Base-by-base conservation (phyloP, 2,113 vertebrate species). In the Alexandromys fortis region DNA sequence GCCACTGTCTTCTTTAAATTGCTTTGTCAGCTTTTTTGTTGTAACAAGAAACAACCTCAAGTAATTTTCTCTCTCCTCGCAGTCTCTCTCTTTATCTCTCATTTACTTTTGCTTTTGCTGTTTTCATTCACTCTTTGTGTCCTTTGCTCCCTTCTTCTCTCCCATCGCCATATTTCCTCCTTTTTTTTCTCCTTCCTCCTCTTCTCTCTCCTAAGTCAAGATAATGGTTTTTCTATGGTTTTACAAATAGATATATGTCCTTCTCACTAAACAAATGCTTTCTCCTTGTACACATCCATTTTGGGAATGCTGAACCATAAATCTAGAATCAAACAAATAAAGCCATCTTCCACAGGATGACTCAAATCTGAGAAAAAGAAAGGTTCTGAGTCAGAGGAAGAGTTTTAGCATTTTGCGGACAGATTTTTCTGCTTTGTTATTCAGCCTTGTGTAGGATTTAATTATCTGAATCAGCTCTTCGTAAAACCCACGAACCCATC, bases 391-490 rank as follows among this genome's bases (percentile, higher is more conserved):
- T 98, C 98, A 98, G 83, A 93, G 90, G 95, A 90, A 97, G 82
- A 76, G 96, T 72, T 97, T 98, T 96, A 98, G 93, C 89, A 97
- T 78, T 93, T 91, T 96, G 86, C 94, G 94, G 96, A 96, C 96
- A 98, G 97, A 97, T 98, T 98, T 97, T 98, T 93, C 91, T 98
- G 94, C 90, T 98, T 98, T 98, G 98, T 98, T 98, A 98, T 97
- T 98, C 93, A 97, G 97, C 68, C 67, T 87, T 97, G 97, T 52
- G 95, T 97, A 96, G 98, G 97, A 98, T 97, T 98, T 98, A 98
- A 98, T 97, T 90, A 98, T 97, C 89, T 97, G 96, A 98, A 97
- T 98, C 85, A 96, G 97, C 89, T 83, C 85, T 96, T 97, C 94
- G 86, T 95, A 87, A 98, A 97, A 96, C 97, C 52, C 97, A 98